Evolutionary conservation across 2,113 vertebrate genomes (phyloP), one percentile per base, ranked within the genome.

Genomic region (Psophia crepitans): DNA sequence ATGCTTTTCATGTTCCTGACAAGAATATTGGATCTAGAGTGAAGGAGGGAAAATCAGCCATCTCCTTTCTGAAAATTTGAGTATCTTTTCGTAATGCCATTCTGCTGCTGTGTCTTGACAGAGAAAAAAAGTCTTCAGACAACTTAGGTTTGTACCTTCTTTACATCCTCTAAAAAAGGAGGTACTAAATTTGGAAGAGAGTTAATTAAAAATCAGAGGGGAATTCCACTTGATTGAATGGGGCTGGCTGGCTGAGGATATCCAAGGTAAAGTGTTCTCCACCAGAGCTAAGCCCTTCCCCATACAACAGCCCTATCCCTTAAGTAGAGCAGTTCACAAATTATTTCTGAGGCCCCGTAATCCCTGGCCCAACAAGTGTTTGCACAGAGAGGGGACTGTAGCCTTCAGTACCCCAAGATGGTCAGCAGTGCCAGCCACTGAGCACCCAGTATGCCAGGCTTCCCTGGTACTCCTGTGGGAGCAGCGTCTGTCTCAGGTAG

Each of bases 201-300:
- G 66, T 37, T 94, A 91, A 94, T 89, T 89, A 79, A 83, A 87
- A 94, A 76, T 16, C 78, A 89, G 51, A 70, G 20, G 82, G 92
- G 63, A 93, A 91, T 95, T 91, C 63, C 79, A n/a, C 23, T 87
- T 95, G 71, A 88, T 88, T 95, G 76, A 46, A 80, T 78, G 56
- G 18, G 28, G 30, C 49, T 85, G 64, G 10, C 39, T 91, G 91
- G 49, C 51, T 92, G 71, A 93, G 75, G 32, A 78, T 94, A 90
- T 77, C 49, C 24, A 54, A 88, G 75, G 56, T 85, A 74, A 91
- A 54, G 9, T 27, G n/a, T 54, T 95, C 60, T 91, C 28, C 37
- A 66, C 23, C 23, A 46, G 32, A 85, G 18, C 41, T 53, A 60
- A 93, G 24, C 13, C 32, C 37, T 90, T 90, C 80, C 54, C 63